Base-by-base conservation (phyloP, 2,113 vertebrate genomes). In the Australoheros scitulus region DNA sequence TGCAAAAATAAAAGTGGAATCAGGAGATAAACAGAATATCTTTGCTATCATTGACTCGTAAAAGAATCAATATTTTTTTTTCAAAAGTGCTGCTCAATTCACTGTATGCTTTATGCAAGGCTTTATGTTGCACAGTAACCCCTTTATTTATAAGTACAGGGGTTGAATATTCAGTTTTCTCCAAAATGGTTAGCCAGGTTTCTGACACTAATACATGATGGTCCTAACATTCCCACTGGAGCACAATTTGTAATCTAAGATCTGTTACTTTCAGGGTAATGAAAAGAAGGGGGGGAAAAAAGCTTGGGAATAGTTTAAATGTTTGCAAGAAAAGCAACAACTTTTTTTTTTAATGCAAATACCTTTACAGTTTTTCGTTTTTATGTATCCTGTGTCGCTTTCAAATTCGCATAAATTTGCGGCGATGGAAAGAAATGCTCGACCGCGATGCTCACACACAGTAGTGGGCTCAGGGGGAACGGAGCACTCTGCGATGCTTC, bases 351-450 rank as follows among this genome's bases (percentile, higher is more conserved):
- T 34, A 7, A 7, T 34, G 6, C 56, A 36, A 57, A 59, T 83
- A 90, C 91, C 91, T 83, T 4, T 9, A 55, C 82, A 89, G 50
- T 6, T 38, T 9, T 5, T 0, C 0, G 82, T 77, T 0, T 0
- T 0, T 7, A 87, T 36, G 1, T 1, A 0, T 1, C 0, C 2
- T 10, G n/a, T 68, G 1, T 8, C 2, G 1, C 29, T 47, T 36
- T 92, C 91, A 43, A 92, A 90, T 0, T 92, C 84, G 77, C 91
- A 90, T 2, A 0, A 14, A 29, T 7, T 7, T 13, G 7, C 2
- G 3, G 10, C 0, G 0, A 1, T 38, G 5, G 74, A 74, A 17
- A 77, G 24, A 1, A 81, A 89, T 5, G 76, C 80, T 2, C 8
- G 80, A 4, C 84, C 84, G 2, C 15, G 7, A 11, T 26, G 36